phyloP scores from a whole-genome alignment of 2,888 invertebrate genomes.

The Conops quadrifasciatus region DNA sequence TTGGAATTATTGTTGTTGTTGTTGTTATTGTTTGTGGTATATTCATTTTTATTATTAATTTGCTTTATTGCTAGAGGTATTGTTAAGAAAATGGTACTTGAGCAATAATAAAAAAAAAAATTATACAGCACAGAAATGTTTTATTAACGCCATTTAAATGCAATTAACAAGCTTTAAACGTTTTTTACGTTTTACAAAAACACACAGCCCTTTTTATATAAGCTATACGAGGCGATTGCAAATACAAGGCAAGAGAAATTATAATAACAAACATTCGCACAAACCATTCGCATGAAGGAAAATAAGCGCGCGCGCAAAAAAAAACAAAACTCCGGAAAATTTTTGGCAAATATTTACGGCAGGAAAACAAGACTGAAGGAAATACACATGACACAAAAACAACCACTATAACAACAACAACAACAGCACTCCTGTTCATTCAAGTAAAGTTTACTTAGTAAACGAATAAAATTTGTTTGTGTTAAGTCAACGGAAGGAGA shows the following conservation, averaged over 20 bases:
- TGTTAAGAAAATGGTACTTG: background rate
- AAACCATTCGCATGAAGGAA: no score
- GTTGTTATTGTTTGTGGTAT: no score
- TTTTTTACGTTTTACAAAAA: no score
- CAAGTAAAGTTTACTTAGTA: slow-evolving; percentile 21
- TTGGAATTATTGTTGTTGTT: no score
- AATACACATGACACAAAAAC: background rate
- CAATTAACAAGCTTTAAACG: no score
- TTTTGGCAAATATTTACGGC: slow-evolving; percentile 17
- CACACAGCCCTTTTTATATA: no score
- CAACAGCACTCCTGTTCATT: slow-evolving; percentile 20
- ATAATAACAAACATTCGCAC: background rate
- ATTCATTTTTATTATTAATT: slow-evolving; percentile 3
- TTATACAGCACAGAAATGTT: no score
- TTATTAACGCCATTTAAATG: no score
- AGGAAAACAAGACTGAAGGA: background rate
- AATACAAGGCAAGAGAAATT: background rate
- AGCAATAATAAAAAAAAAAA: no score
- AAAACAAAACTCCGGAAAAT: background rate
- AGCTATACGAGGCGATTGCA: no score
- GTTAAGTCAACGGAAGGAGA: slow-evolving; percentile 7
- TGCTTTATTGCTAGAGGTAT: no score
- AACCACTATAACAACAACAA: slow-evolving; percentile 1
- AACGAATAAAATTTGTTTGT: slow-evolving; percentile 25
- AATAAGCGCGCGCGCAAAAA: background rate